A percentile compares a stretch with the other conserved stretches of the same genome.
Conservation (phyloP, 2,888 invertebrate species). For the Trachelus iudaicus region DNA sequence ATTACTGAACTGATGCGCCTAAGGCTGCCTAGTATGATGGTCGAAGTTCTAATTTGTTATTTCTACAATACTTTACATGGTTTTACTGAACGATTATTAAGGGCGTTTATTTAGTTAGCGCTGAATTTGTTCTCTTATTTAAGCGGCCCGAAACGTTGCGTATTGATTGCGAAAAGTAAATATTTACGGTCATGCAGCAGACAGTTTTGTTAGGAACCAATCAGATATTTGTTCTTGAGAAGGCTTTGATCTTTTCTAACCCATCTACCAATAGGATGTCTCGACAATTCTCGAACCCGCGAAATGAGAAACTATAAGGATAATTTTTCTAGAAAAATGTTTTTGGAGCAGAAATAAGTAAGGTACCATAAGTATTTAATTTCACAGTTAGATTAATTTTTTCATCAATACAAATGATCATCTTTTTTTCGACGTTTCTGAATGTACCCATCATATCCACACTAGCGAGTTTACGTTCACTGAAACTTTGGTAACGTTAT, state of each 20-base stretch:
- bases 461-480: no score
- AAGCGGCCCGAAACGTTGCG: constrained; percentile 14
- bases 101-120: background rate
- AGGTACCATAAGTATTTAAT: no score
- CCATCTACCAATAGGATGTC: constrained; percentile 18
- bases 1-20: background rate
- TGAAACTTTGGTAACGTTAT: no score
- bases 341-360: background rate
- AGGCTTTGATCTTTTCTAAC: constrained; percentile 7
- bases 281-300: constrained; percentile 18
- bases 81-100: background rate
- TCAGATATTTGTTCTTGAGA: constrained; percentile 1
- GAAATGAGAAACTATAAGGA: constrained; percentile 23
- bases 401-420: no score
- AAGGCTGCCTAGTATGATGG: background rate
- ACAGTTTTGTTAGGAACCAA: constrained; percentile 28
- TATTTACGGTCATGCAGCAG: constrained; percentile 32
- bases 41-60: background rate
- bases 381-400: no score
- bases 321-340: background rate
- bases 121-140: background rate
- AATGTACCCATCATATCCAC: no score
- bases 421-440: no score
- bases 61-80: constrained; percentile 4
- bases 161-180: constrained; percentile 44